phyloP scores from a whole-genome alignment of 2,888 invertebrate genomes.

The Schrankia costaestrigalis region DNA sequence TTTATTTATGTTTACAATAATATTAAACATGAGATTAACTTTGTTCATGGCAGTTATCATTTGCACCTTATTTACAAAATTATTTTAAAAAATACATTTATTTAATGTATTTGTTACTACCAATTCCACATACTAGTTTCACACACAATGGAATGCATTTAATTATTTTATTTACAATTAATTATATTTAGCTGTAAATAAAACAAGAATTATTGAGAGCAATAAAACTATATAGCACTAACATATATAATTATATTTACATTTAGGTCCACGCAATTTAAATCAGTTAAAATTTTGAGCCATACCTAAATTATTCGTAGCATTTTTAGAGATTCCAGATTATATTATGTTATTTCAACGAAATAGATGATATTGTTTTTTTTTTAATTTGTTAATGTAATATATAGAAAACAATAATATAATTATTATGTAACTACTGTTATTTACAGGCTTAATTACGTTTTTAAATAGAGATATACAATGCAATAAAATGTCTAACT shows the following conservation, averaged over 20 bases:
- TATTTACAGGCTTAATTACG: constrained; percentile 25
- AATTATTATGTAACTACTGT: constrained; percentile 16
- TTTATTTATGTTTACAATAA: constrained; percentile 20
- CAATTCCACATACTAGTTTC: constrained; percentile 50
- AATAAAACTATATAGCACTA: constrained; percentile 33
- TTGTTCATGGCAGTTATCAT: constrained; percentile 49
- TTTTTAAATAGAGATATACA: constrained; percentile 31
- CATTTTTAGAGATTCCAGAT: constrained; percentile 39
- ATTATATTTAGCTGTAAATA: constrained; percentile 29
- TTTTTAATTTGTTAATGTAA: not conserved
- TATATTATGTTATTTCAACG: constrained; percentile 8
- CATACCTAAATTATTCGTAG: constrained; percentile 22
- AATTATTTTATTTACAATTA: constrained; percentile 45
- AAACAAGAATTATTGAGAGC: constrained; percentile 26
- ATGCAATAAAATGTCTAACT: constrained; percentile 36
- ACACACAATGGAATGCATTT: constrained; percentile 66
- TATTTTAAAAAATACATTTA: constrained; percentile 39
- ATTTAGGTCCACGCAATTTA: constrained; percentile 34
- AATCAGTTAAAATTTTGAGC: constrained; percentile 33
- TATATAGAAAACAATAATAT: constrained; percentile 22
- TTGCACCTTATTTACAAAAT: constrained; percentile 52
- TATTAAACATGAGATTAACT: constrained; percentile 22
- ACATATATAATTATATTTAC: constrained; percentile 33
- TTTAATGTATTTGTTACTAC: constrained; percentile 34
- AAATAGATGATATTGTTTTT: constrained; percentile 11